Evolutionary conservation across 2,888 invertebrate species (phyloP), one percentile per base, ranked within the genome.

Genomic region (Neria commutata): DNA sequence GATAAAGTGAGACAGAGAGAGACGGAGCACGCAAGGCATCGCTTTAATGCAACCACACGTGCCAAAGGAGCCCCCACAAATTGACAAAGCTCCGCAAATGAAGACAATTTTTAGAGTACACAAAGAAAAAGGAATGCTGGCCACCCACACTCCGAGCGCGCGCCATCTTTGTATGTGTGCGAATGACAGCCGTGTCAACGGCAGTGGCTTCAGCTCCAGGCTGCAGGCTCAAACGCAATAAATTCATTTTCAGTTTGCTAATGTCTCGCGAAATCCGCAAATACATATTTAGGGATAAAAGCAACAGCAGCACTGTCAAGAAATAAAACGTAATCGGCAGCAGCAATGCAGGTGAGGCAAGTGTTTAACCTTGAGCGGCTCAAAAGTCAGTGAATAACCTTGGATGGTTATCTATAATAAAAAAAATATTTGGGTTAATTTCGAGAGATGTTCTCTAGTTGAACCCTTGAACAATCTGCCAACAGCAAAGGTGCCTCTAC

Each of bases 191-290:
- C n/a, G 37, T 11, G 4, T 37, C 37, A n/a, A 37, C 37, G n/a
- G 8, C 11, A 3, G n/a, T 3, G 37, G 4, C 37, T 4, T n/a
- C 37, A 14, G n/a, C 8, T 5, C 37, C 4, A 37, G 16, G n/a
- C n/a, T n/a, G 4, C 4, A 42, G 21, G 42, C 42, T 42, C 14
- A 48, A 48, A 48, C 25, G n/a, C n/a, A 48, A 25, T 48, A 48
- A 48, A 48, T 48, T 48, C 48, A n/a, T 48, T 48, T 48, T 48
- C 48, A 48, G 23, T 48, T 48, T 25, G 48, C 48, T 48, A 48
- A 48, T 48, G 23, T 48, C 48, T 26, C 48, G 25, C 23, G 25
- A 48, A 25, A 25, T 48, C 48, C 48, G 29, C 48, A 48, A 16
- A 14, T n/a, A n/a, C n/a, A n/a, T 25, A 25, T 48, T 48, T 48